These are phyloP conservation scores for Meloe dianella DNA, from an alignment of 2,888 invertebrate species.

Conservation along the genomic window DNA sequence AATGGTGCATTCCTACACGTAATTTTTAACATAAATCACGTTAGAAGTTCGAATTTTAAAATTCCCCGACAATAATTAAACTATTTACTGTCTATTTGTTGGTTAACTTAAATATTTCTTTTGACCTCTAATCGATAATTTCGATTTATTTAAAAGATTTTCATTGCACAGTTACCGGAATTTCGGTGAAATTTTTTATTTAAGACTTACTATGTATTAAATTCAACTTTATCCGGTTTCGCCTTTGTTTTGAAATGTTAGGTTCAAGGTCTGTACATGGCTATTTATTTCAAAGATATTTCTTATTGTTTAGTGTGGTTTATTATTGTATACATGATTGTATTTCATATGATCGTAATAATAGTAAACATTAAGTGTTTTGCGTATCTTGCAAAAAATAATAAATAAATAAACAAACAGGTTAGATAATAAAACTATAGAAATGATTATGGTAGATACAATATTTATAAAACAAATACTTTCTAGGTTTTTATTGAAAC, in stretches of 20 bases:
- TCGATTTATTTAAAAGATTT: background rate
- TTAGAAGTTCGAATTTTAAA: too few species aligned
- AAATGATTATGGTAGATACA: too few species aligned
- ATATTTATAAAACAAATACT: too few species aligned
- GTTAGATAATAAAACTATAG: too few species aligned
- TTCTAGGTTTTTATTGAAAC: too few species aligned
- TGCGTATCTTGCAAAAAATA: too few species aligned
- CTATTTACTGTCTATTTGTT: background rate
- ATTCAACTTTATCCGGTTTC: background rate
- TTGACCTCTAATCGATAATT: background rate
- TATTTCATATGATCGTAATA: too few species aligned
- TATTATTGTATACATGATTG: too few species aligned
- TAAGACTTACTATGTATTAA: background rate
- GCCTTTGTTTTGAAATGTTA: background rate
- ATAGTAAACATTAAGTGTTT: too few species aligned
- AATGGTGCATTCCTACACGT: background rate
- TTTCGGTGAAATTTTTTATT: background rate
- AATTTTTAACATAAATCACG: too few species aligned
- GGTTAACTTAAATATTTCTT: background rate
- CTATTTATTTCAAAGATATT: background rate
- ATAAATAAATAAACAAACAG: too few species aligned
- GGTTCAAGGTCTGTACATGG: background rate
- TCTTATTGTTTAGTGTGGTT: background rate
- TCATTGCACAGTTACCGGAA: background rate
- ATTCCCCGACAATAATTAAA: background rate